phyloP scores from a whole-genome alignment of 1,140 invertebrate species.

The Orussus abietinus region DNA sequence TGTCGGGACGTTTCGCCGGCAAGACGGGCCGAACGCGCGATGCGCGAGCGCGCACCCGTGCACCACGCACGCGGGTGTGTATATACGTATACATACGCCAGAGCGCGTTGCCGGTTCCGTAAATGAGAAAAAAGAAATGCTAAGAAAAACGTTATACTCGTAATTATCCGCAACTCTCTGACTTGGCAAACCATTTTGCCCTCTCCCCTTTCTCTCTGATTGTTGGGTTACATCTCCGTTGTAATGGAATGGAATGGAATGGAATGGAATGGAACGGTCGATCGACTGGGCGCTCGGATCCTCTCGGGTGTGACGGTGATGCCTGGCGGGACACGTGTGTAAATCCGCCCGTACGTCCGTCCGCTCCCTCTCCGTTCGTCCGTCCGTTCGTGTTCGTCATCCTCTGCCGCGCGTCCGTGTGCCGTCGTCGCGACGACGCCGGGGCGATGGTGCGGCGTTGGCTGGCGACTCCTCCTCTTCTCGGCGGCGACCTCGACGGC shows the following conservation, averaged over 20 bases:
- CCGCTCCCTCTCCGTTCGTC: conserved; percentile 20
- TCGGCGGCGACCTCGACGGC: too few relatives aligned
- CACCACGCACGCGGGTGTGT: too few relatives aligned
- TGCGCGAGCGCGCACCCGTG: too few relatives aligned
- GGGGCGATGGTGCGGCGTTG: conserved; percentile 15
- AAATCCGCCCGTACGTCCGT: conserved; percentile 17
- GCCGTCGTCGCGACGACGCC: conserved; percentile 19
- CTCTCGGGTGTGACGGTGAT: conserved; percentile 17
- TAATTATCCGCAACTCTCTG: conserved; percentile 60
- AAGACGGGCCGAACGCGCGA: too few relatives aligned
- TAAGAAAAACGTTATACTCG: conserved; percentile 53
- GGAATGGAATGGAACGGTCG: conserved; percentile 47
- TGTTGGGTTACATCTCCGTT: conserved; percentile 67
- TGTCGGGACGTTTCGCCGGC: too few relatives aligned
- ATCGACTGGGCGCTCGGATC: conserved; percentile 33
- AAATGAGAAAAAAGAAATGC: conserved; percentile 22
- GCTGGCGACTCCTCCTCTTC: conserved; percentile 9
- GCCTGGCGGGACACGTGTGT: conserved; percentile 2
- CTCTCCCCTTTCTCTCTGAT: conserved; percentile 73
- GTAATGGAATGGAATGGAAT: conserved; percentile 49
- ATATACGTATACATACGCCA: too few relatives aligned
- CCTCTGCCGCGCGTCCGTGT: conserved; percentile 30
- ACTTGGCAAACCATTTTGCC: conserved; percentile 74
- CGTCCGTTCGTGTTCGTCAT: conserved; percentile 34
- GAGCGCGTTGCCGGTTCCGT: too few relatives aligned